These are phyloP conservation scores for Leucoraja ocellata DNA, from an alignment of 2,797 vertebrate species.

Conservation along the genomic window DNA sequence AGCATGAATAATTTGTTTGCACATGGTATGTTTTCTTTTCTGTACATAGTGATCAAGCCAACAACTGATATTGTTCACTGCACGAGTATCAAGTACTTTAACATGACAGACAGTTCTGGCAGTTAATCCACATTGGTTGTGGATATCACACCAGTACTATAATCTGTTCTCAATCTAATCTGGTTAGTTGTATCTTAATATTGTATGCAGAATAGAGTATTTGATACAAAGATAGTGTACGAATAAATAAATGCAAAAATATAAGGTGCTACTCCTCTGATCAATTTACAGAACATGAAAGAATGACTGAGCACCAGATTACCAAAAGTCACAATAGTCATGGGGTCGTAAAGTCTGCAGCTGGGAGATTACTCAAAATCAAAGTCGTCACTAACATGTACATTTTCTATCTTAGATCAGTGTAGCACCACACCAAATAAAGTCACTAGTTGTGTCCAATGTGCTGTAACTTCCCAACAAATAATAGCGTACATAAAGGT, in stretches of 20 bases:
- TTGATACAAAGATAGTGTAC: background rate
- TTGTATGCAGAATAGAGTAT: background rate
- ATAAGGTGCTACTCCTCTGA: background rate
- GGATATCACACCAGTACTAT: background rate
- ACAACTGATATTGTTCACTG: background rate
- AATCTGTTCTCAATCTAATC: background rate
- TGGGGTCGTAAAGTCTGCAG: background rate
- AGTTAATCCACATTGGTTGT: background rate
- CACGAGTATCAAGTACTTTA: background rate
- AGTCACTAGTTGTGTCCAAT: background rate
- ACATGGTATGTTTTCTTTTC: background rate
- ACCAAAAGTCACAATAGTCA: background rate
- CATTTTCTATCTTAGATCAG: background rate
- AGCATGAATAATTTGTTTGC: background rate
- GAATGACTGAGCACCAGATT: background rate
- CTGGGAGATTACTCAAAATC: no score
- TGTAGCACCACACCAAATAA: background rate
- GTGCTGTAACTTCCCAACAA: no score
- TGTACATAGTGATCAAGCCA: background rate
- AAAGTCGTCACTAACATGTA: background rate
- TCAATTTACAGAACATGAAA: background rate
- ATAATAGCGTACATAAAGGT: background rate
- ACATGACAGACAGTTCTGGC: background rate
- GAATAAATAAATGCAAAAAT: background rate
- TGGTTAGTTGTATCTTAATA: background rate